Conservation (phyloP, 2,113 vertebrate species). For the Alouatta palliata region DNA sequence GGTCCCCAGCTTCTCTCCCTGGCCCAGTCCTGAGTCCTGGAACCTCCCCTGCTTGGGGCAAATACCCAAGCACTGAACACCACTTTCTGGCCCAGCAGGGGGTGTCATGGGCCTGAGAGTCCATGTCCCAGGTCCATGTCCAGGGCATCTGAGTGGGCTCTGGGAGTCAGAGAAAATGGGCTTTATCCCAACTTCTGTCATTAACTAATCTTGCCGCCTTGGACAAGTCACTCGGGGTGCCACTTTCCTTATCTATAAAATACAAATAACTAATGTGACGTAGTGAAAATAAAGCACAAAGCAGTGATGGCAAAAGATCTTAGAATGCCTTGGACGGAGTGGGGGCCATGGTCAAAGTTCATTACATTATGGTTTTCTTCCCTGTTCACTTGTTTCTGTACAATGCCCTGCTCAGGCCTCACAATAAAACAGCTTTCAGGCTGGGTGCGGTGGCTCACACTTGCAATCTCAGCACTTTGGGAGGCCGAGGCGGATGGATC, state of each 20-base stretch:
- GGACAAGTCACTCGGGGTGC: background rate
- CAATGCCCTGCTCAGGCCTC: background rate
- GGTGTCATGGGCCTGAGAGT: background rate
- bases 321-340: background rate
- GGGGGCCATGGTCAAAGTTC: background rate
- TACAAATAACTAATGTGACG: background rate
- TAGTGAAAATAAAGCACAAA: background rate
- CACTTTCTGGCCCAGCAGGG: background rate
- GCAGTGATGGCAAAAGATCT: background rate
- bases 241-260: conserved; percentile 22
- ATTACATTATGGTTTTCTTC: background rate
- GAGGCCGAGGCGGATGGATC: too few species aligned
- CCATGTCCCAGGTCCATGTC: too few species aligned
- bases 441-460: too few species aligned
- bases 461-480: too few species aligned
- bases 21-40: background rate
- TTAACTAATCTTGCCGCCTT: background rate
- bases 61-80: background rate
- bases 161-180: background rate
- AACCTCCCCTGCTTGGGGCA: background rate
- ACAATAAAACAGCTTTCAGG: background rate
- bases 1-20: background rate
- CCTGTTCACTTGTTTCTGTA: background rate
- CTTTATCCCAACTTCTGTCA: background rate
- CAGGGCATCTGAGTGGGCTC: too few species aligned